Conservation (phyloP, 2,113 vertebrate genomes). For the Bombycilla garrulus region DNA sequence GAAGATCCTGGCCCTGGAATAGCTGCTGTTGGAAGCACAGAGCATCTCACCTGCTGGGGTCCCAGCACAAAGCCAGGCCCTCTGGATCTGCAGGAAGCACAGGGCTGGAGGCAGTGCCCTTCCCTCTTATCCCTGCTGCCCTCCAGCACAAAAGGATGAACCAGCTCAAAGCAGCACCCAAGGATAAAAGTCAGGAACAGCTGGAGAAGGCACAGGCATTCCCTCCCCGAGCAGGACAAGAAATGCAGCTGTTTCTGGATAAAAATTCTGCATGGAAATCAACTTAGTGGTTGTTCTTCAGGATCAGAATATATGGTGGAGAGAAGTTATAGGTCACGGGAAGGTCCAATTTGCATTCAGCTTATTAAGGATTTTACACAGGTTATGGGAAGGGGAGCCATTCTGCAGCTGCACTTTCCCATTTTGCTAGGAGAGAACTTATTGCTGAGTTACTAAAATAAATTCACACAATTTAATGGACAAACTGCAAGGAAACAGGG, state of each 20-base stretch:
- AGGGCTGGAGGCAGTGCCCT: background rate
- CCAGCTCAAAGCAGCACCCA: background rate
- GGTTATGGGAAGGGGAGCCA: background rate
- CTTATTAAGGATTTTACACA: background rate
- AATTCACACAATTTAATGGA: background rate
- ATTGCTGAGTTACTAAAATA: background rate
- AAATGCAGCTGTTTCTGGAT: background rate
- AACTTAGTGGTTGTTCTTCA: background rate
- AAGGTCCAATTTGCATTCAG: background rate
- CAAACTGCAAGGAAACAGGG: background rate
- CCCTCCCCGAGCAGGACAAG: background rate
- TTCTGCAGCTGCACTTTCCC: background rate
- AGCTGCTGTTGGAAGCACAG: background rate
- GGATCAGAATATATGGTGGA: background rate
- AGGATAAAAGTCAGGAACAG: background rate
- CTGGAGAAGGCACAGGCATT: background rate
- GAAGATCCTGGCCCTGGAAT: background rate
- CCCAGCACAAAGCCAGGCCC: background rate
- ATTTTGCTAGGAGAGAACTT: background rate
- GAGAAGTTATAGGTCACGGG: background rate
- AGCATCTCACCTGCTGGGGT: background rate
- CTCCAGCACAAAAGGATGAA: background rate
- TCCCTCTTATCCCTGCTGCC: background rate
- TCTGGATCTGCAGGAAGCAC: background rate
- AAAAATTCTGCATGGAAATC: background rate